These are phyloP conservation scores for Nasonia oneida DNA, from an alignment of 2,888 invertebrate species.

Conservation along the genomic window DNA sequence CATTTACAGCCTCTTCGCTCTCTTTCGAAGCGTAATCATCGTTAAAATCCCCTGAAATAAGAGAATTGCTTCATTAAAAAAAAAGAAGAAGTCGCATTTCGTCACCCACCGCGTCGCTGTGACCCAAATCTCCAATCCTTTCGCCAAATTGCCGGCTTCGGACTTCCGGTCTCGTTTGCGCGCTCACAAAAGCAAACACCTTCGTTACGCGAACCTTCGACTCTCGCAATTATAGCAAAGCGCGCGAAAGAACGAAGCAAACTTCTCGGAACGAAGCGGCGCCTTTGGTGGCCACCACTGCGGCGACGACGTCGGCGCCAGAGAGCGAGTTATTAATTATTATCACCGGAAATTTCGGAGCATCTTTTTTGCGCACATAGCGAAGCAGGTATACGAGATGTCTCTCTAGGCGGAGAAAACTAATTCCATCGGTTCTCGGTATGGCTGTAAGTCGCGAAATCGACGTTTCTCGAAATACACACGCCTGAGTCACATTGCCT, in stretches of 20 bases:
- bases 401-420: slow-evolving; percentile 30
- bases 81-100: neutral
- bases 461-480: neutral
- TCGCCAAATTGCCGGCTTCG: slow-evolving; percentile 29
- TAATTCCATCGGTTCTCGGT: slow-evolving; percentile 40
- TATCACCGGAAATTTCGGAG: slow-evolving; percentile 52
- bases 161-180: slow-evolving; percentile 42
- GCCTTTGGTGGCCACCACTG: slow-evolving; percentile 10
- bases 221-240: neutral
- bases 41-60: neutral
- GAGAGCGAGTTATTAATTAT: slow-evolving; percentile 59
- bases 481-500: neutral
- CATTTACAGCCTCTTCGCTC: neutral
- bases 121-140: slow-evolving; percentile 6
- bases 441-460: slow-evolving; percentile 38
- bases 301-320: neutral
- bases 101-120: neutral
- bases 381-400: neutral
- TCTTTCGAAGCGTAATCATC: neutral
- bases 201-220: neutral
- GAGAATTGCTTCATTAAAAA: slow-evolving; percentile 44
- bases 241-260: slow-evolving; percentile 41
- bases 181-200: slow-evolving; percentile 22
- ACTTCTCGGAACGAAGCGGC: slow-evolving; percentile 39
- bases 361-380: slow-evolving; percentile 23